Evolutionary conservation across 2,888 invertebrate genomes (phyloP), one percentile per base, ranked within the genome.

Genomic region (Andrena flavipes): DNA sequence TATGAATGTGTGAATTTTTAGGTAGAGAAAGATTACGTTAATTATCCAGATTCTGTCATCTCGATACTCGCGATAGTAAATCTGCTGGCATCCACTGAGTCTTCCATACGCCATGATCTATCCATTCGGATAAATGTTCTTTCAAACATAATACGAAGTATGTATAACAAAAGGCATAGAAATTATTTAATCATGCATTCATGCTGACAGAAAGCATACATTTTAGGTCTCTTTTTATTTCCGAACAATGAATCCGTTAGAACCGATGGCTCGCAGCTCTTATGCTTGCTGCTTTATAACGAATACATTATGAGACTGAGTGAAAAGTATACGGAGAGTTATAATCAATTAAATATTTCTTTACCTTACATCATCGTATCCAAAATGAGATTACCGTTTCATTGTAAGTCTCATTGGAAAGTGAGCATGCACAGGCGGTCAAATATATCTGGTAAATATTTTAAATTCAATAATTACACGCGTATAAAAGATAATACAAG

Each of bases 61-160:
- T 94, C 95, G 1, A 93, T 94, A 65, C 88, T 95, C 35, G 91
- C 94, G 51, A 94, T 95, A 87, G 91, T 95, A 86, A 95, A 95
- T 91, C 90, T 93, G 90, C 92, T 95, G 89, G 94, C 92, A 93
- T 94, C 94, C 91, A 95, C 95, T 94, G 96, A 92, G 94, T 89
- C 95, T 92, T 85, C 95, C 93, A 91, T 96, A 91, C 93, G 96
- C 93, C 88, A 95, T 93, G 91, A 96, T 94, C 91, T 97, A 92
- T 93, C 96, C 91, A 88, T 94, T 92, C 80, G 94, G 94, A 84
- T 91, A 92, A 90, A 95, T 59, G 87, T 95, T 26, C 93, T 94
- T 73, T 94, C 93, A 74, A 94, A 93, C 85, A 92, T 95, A 82
- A 89, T 95, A 62, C 93, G 95, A 93, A 95, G 95, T 95, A 89